Evolutionary conservation across 2,113 vertebrate species (phyloP), one percentile per base, ranked within the genome.

Genomic region (Struthidea cinerea): DNA sequence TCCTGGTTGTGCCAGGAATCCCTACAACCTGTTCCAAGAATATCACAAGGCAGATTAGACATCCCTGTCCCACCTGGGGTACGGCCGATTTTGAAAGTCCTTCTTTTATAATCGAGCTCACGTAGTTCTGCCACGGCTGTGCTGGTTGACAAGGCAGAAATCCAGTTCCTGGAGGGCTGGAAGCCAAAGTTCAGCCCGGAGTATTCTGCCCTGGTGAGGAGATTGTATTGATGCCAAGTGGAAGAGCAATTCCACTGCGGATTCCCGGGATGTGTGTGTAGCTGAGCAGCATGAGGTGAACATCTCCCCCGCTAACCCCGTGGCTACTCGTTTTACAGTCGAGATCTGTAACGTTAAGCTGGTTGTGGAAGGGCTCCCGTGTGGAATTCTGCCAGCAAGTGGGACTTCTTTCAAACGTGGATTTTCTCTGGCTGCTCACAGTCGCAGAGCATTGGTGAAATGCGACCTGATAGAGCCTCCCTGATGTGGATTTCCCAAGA

Each of bases 61-160:
- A 49, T n/a, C 35, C 71, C 13, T 27, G 11, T 65, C 60, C 50
- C 55, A 26, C 59, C 18, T 15, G 0, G 32, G 46, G 9, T 26
- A 52, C 0, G 0, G 59, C 59, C 59, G 79, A 23, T 90, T 86
- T 76, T n/a, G 28, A 30, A 35, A 3, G 1, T n/a, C 63, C 63
- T 83, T 23, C 46, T 71, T n/a, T 35, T 46, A 11, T 50, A 57
- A 53, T 13, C 8, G 42, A 35, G 23, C 46, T 10, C 9, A 9
- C 39, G 26, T 16, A 55, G 32, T 7, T 61, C 32, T 69, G 71
- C 79, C n/a, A 0, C 4, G 46, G 63, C 71, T 13, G 0, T 7
- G 53, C 61, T 90, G 75, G n/a, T 85, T 76, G 39, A 15, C 50
- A 27, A 50, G 85, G 79, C 94, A 88, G 55, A 69, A 30, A 77